Evolutionary conservation across 2,888 invertebrate species (phyloP).

Genomic region (Encarsia formosa): DNA sequence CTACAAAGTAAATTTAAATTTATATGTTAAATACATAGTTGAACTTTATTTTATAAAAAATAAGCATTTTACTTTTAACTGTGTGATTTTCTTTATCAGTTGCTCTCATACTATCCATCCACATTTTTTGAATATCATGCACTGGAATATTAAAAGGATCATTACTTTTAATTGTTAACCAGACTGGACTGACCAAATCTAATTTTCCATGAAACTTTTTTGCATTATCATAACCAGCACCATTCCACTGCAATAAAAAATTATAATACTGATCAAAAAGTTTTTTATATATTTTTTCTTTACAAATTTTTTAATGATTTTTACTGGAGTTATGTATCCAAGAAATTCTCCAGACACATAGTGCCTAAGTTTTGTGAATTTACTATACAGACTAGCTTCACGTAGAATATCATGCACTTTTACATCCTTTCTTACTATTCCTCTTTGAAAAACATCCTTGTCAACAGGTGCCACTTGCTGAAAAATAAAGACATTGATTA

Average conservation of each 20-base stretch:
- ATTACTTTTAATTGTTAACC: constrained; percentile 76
- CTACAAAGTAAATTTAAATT: constrained; percentile 53
- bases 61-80: constrained; percentile 56
- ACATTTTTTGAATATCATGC: constrained; percentile 81
- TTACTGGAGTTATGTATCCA: constrained; percentile 89
- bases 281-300: constrained; percentile 2
- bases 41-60: background rate
- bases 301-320: constrained; percentile 52
- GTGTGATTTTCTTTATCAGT: constrained; percentile 55
- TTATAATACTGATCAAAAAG: constrained; percentile 8
- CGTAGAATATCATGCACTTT: constrained; percentile 70
- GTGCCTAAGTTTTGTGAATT: constrained; percentile 62
- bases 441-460: constrained; percentile 64
- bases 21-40: background rate
- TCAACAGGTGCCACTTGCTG: constrained; percentile 16
- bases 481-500: no score
- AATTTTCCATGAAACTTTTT: constrained; percentile 87
- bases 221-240: constrained; percentile 87
- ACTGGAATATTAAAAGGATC: constrained; percentile 63
- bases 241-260: constrained; percentile 77
- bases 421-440: constrained; percentile 66
- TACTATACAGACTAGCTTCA: constrained; percentile 72
- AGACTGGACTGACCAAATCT: constrained; percentile 88
- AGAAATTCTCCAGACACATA: constrained; percentile 69
- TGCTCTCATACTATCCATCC: constrained; percentile 71